These are phyloP conservation scores for Macrobrachium rosenbergii DNA, from an alignment of 1,140 invertebrate species.

Conservation along the genomic window DNA sequence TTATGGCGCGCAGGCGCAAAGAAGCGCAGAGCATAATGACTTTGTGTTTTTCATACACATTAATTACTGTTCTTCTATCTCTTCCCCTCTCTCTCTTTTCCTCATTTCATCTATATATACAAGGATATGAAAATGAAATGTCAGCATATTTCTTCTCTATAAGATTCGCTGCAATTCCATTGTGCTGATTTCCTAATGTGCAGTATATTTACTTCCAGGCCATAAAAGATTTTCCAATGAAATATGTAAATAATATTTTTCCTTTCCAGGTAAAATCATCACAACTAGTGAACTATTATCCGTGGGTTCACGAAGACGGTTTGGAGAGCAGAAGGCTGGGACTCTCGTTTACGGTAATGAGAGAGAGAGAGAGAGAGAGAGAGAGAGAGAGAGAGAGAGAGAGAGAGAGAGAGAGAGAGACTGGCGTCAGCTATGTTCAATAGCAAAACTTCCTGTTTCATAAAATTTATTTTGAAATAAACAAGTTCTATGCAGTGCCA, in stretches of 20 bases:
- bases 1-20: not conserved
- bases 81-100: not conserved
- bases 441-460: too few species aligned
- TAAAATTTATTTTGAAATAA: too few species aligned
- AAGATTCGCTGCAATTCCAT: not conserved
- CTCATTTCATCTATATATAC: not conserved
- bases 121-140: too few species aligned
- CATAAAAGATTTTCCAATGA: too few species aligned
- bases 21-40: too few species aligned
- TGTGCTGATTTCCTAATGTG: not conserved
- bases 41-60: not conserved
- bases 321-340: conserved; percentile 33
- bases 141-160: not conserved
- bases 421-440: too few species aligned
- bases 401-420: too few species aligned
- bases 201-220: not conserved
- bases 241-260: not conserved
- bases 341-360: conserved; percentile 31
- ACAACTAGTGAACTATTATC: conserved; percentile 30
- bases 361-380: too few species aligned
- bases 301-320: conserved; percentile 19
- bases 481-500: too few species aligned
- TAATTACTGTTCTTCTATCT: not conserved
- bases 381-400: too few species aligned
- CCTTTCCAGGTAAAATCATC: not conserved